A percentile compares a stretch with the other conserved stretches of the same genome.
Evolutionary conservation across 2,888 invertebrate genomes (phyloP).

Genomic region (Drosophila cognata): DNA sequence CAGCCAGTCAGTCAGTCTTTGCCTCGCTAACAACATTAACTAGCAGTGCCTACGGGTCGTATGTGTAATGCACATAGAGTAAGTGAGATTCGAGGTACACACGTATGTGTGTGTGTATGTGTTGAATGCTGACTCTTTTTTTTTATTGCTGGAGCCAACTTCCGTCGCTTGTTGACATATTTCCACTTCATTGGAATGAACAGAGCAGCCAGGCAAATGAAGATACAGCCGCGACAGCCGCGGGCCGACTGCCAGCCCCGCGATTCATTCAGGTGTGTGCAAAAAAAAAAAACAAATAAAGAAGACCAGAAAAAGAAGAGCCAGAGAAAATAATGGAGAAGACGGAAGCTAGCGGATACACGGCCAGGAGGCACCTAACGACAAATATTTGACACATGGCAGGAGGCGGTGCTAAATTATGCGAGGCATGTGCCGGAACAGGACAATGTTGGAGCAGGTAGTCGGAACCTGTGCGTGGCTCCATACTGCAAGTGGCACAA

Average conservation of each 20-base stretch:
- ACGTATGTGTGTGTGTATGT: conserved; percentile 15
- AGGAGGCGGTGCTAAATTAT: conserved; percentile 63
- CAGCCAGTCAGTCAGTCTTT: conserved; percentile 19
- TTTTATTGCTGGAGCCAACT: conserved; percentile 69
- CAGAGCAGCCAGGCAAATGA: conserved; percentile 62
- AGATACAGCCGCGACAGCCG: conserved; percentile 70
- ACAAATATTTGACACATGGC: conserved; percentile 75
- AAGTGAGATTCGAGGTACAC: conserved; percentile 19
- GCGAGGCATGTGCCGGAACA: conserved; percentile 69
- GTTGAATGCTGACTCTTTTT: conserved; percentile 24
- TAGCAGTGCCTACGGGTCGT: conserved; percentile 63
- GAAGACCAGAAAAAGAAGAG: conserved; percentile 17
- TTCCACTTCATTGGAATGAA: conserved; percentile 78
- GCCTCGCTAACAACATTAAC: conserved; percentile 70
- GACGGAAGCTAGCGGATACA: conserved; percentile 57
- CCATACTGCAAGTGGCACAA: conserved; percentile 49
- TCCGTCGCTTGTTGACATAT: conserved; percentile 80
- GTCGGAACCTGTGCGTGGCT: conserved; percentile 32
- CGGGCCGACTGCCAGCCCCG: conserved; percentile 38
- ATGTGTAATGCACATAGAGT: conserved; percentile 54
- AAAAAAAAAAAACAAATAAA: conserved; percentile 9
- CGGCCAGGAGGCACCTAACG: conserved; percentile 59
- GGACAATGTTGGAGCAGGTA: background rate
- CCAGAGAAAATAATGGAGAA: conserved; percentile 32
- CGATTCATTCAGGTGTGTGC: conserved; percentile 67